Conservation (phyloP, 2,888 invertebrate genomes). For the Lasioglossum lativentre region DNA sequence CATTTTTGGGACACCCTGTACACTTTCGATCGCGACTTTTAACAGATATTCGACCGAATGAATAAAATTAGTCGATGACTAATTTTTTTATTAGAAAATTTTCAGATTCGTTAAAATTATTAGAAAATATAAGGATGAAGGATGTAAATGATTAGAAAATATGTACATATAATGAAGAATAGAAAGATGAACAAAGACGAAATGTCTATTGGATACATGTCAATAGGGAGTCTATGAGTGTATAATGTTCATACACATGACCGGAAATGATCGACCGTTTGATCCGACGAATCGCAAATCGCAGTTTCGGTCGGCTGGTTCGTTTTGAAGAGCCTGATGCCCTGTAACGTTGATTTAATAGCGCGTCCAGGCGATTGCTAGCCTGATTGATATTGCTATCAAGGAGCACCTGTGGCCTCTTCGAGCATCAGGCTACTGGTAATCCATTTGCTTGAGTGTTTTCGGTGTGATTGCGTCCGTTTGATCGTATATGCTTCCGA, state of each 20-base stretch:
- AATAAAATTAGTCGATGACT: no score
- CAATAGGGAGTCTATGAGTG: background rate
- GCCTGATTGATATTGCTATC: conserved; percentile 40
- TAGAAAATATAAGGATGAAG: background rate
- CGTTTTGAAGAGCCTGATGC: conserved; percentile 11
- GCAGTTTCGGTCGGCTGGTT: background rate
- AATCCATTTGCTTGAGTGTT: conserved; percentile 24
- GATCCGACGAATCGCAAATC: background rate
- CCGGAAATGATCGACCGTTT: background rate
- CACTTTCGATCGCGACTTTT: no score
- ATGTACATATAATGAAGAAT: background rate
- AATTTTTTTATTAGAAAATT: no score
- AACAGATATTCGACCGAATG: no score
- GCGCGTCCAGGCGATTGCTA: conserved; percentile 13
- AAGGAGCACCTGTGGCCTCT: conserved; percentile 42
- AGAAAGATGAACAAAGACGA: background rate
- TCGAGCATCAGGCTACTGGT: background rate
- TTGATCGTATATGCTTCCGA: conserved; percentile 5
- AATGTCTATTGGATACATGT: background rate
- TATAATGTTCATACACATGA: background rate
- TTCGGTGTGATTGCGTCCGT: conserved; percentile 49
- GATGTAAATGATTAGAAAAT: background rate
- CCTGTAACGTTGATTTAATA: conserved; percentile 31
- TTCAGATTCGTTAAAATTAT: background rate
- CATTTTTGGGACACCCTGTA: no score